Evolutionary conservation across 2,113 vertebrate genomes (phyloP).

Genomic region (Lontra canadensis): DNA sequence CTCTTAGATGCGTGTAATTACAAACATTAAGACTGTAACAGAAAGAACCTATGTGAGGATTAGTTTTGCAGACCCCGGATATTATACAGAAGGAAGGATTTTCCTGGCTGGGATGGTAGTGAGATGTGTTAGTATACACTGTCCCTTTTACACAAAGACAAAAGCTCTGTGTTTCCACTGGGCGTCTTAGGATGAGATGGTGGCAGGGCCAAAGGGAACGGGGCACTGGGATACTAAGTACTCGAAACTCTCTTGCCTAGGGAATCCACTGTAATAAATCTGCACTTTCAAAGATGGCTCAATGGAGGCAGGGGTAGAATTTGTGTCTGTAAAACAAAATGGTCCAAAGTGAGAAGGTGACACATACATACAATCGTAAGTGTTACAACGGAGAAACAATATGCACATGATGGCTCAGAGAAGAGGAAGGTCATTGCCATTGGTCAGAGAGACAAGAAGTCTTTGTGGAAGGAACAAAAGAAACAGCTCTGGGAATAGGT

Average conservation of each 20-base stretch:
- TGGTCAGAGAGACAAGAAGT: background rate
- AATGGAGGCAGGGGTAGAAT: background rate
- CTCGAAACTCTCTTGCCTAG: background rate
- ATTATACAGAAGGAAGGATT: background rate
- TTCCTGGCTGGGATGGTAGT: background rate
- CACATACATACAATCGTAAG: background rate
- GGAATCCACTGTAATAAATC: background rate
- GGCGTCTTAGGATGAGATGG: background rate
- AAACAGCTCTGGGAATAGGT: background rate
- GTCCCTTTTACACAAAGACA: background rate
- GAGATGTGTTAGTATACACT: background rate
- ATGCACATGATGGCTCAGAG: background rate
- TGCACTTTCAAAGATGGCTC: background rate
- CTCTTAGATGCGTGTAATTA: background rate
- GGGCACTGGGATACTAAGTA: background rate
- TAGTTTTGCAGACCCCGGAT: background rate
- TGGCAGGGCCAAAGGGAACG: rapidly evolving
- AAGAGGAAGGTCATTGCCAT: background rate
- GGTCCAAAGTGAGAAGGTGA: background rate
- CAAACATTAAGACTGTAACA: background rate
- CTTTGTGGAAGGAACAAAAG: background rate
- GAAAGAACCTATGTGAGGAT: background rate
- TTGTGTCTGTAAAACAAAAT: background rate
- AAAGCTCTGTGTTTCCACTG: background rate
- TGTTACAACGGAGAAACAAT: background rate